phyloP scores from a whole-genome alignment of 1,140 invertebrate species.

The Delia radicum region DNA sequence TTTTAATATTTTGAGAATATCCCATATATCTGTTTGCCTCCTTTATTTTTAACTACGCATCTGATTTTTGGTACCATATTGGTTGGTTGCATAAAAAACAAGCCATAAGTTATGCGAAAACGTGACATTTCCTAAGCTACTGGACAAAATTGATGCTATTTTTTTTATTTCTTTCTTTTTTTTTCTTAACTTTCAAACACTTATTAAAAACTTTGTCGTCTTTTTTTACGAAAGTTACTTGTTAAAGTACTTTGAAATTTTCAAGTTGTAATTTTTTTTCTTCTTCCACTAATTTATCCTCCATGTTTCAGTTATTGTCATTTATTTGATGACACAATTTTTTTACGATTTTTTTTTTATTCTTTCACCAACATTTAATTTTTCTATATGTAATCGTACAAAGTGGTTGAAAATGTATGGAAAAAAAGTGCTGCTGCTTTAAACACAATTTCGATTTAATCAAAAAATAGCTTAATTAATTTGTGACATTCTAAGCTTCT shows the following conservation, averaged over 20 bases:
- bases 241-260: background rate
- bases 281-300: background rate
- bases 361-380: background rate
- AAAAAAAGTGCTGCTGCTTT: background rate
- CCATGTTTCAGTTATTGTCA: conserved; percentile 6
- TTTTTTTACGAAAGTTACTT: too few species aligned
- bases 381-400: too few species aligned
- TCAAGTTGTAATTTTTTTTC: background rate
- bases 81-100: background rate
- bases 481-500: background rate
- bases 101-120: conserved; percentile 50
- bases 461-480: background rate
- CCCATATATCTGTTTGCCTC: too few species aligned
- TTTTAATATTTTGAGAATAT: too few species aligned
- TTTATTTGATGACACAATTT: conserved; percentile 21
- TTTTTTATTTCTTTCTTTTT: conserved; percentile 2
- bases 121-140: conserved; percentile 53
- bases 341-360: too few species aligned
- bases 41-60: background rate
- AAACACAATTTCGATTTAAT: background rate
- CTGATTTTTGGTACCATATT: too few species aligned
- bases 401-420: too few species aligned
- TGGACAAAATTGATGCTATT: conserved; percentile 51
- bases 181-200: background rate
- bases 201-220: conserved; percentile 3